Evolutionary conservation across 2,797 vertebrate species (phyloP), one percentile per base, ranked within the genome.

Genomic region (Hybognathus amarus): DNA sequence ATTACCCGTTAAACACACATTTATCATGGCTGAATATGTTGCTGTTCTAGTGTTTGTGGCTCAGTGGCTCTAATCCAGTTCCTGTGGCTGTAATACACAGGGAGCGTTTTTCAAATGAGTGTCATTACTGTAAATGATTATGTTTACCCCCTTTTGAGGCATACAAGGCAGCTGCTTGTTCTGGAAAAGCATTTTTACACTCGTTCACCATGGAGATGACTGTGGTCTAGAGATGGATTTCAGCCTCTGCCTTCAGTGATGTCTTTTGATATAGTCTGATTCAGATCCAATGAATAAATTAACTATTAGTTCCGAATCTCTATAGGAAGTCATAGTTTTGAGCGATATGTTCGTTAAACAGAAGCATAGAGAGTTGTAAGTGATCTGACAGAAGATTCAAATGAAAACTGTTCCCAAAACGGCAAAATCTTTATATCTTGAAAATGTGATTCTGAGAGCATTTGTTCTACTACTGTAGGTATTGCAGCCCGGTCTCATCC

Each of bases 1-100:
- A 93, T 88, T 85, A 89, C 71, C 59, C 24, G 47, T 42, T 70
- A 85, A 87, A 84, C 83, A 36, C 80, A 80, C 84, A 88, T 77
- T 67, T 75, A 83, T 87, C 85, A 87, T 90, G 69, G 71, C 33
- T 80, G 59, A 79, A 71, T 79, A 54, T 74, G 75, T 24, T 85
- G 36, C 80, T 76, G 74, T 59, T 79, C 13, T 42, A 82, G 50
- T 82, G 79, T 84, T 82, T 82, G 80, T 79, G 83, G 68, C 56
- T 77, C 61, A 83, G 73, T 66, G 79, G 77, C 69, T 66, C 54
- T 56, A 66, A 87, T 82, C 66, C 61, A 85, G 77, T 82, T 79
- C 69, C 75, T 69, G 67, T 83, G 80, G 69, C 83, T 79, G 79
- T 74, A 82, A 68, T 64, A 83, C 70, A 45, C 78, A 50, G 69